phyloP scores from a whole-genome alignment of 2,888 invertebrate genomes.

The Orgyia antiqua region DNA sequence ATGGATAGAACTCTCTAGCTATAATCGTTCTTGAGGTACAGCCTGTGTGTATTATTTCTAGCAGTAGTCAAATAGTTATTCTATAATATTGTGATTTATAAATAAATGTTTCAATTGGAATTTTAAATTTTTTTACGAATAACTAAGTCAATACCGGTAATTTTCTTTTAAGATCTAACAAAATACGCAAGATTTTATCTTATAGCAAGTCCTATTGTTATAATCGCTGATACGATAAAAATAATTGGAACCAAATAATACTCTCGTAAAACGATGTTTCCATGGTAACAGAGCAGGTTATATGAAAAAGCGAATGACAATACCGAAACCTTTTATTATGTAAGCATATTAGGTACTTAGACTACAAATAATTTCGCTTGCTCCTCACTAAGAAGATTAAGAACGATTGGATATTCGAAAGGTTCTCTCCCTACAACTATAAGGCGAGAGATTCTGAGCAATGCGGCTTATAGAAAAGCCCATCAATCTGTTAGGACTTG shows the following conservation, averaged over 20 bases:
- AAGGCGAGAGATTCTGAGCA: constrained; percentile 24
- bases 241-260: constrained; percentile 23
- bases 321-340: constrained; percentile 67
- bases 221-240: too few species aligned
- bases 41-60: too few species aligned
- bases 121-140: too few species aligned
- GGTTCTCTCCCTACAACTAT: constrained; percentile 49
- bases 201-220: too few species aligned
- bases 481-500: constrained; percentile 50
- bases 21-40: too few species aligned
- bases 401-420: constrained; percentile 73
- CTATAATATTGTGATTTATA: too few species aligned
- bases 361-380: constrained; percentile 67
- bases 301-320: constrained; percentile 26
- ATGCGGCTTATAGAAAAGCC: constrained; percentile 53
- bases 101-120: too few species aligned
- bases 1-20: too few species aligned
- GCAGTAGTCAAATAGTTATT: too few species aligned
- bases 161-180: too few species aligned
- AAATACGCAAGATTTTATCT: too few species aligned
- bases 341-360: constrained; percentile 68
- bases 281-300: constrained; percentile 19
- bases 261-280: constrained; percentile 15
- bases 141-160: too few species aligned
- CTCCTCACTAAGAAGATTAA: constrained; percentile 72